Base-by-base conservation (phyloP, 64 coral and sea anemone species). In the Catalaphyllia jardinei region DNA sequence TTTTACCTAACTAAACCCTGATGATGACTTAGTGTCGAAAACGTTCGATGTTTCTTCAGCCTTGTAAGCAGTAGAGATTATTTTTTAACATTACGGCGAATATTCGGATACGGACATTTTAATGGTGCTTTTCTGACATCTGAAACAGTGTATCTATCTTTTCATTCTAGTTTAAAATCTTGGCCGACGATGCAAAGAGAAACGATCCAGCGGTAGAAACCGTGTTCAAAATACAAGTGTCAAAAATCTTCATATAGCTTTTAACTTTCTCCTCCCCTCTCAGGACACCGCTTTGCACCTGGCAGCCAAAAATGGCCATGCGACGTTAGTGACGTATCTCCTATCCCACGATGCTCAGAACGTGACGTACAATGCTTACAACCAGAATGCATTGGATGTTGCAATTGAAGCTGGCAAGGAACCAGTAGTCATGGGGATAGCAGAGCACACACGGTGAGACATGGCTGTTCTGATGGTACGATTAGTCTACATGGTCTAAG, bases 351-450 rank as follows among this genome's bases (percentile, higher is more conserved):
- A 92, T 28, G 87, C 74, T 15, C 94, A 96, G 60, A 96, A 92
- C 10, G 84, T 93, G 39, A 96, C 86, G 31, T 93, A 96, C 52
- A 96, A 96, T 24, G 94, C 81, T 5, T 96, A 96, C 38, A 96
- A 96, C 63, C 94, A 96, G 79, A 96, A 96, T 55, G 94, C 90
- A 11, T 67, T 96, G 29, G 94, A 96, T 80, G 94, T 96, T 16
- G 94, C 94, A 0, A 96, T 96, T 86, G 94, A 93, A 76, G 87
- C 87, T 10, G 90, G 90, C n/a, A 96, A 89, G 31, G 87, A 90
- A 33, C 73, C 67, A 12, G 94, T 93, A 14, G 91, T 92, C 19
- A 31, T 93, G 74, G 72, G 76, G 20, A 87, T 96, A 28, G 91
- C 87, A 8, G 88, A 89, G 4, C 94, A 96, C 46, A 78, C 27